Percentiles rank a stretch among this genome's conserved stretches.
These are phyloP conservation scores for Clunio marinus DNA, from an alignment of 2,888 invertebrate species.

Conservation along the genomic window DNA sequence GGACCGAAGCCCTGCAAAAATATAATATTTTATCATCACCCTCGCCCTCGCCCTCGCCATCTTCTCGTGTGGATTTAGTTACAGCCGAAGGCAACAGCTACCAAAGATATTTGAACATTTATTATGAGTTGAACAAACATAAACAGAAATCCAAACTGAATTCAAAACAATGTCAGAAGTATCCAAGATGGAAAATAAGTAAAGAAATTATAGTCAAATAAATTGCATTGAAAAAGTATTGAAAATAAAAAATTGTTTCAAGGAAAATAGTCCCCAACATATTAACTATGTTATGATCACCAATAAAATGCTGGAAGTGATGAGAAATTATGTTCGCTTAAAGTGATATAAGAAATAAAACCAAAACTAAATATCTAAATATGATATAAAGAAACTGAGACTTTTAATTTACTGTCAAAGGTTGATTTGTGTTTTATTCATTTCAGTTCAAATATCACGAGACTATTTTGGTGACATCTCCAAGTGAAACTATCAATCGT, in stretches of 20 bases:
- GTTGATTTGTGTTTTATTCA: not conserved
- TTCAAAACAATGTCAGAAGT: not conserved
- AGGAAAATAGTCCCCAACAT: too few species aligned
- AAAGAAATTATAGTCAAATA: not conserved
- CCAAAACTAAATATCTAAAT: too few species aligned
- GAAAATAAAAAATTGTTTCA: too few species aligned
- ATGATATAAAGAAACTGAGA: too few species aligned
- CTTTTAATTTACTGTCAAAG: not conserved
- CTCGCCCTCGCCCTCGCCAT: too few species aligned
- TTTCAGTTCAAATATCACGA: not conserved
- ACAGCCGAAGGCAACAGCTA: not conserved
- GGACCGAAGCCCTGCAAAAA: too few species aligned
- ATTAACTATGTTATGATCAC: too few species aligned
- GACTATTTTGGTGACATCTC: constrained; percentile 26
- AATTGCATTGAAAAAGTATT: not conserved
- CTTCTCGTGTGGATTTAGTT: not conserved
- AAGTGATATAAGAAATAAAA: too few species aligned
- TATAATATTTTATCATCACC: too few species aligned
- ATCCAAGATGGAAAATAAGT: not conserved
- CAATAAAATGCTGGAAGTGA: too few species aligned
- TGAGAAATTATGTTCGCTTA: too few species aligned
- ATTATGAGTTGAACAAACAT: constrained; percentile 7
- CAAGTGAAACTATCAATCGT: constrained; percentile 24
- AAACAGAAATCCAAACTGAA: not conserved
- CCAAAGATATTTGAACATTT: not conserved